These are phyloP conservation scores for Psilopsiagon aymara DNA, from an alignment of 2,113 vertebrate species.

Conservation along the genomic window DNA sequence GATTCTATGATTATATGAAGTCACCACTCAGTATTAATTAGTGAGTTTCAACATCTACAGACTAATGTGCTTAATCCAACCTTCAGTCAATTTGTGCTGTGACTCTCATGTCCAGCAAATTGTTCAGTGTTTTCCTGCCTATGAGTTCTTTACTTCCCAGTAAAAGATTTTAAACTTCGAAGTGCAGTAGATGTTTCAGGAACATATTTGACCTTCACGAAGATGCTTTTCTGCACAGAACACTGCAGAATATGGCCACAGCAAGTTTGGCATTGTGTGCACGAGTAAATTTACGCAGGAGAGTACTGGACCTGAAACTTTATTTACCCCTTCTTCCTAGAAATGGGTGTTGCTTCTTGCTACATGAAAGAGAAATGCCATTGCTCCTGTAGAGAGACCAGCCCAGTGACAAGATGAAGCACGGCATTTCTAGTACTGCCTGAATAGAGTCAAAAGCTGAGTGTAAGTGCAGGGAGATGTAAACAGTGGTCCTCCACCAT, in stretches of 20 bases:
- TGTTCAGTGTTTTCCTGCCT: not conserved
- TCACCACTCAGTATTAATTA: conserved; percentile 9
- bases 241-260: not conserved
- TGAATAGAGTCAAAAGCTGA: not conserved
- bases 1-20: not conserved
- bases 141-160: not conserved
- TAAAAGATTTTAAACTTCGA: not conserved
- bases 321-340: not conserved
- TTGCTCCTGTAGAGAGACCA: not conserved
- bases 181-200: not conserved
- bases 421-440: not conserved
- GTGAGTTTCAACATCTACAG: not conserved
- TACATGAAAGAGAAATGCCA: not conserved
- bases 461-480: not conserved
- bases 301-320: not conserved
- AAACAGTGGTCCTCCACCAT: not conserved
- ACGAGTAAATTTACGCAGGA: not conserved
- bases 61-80: not conserved
- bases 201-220: not conserved
- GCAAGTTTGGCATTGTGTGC: not conserved
- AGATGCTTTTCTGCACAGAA: not conserved
- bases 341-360: not conserved
- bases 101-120: not conserved
- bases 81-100: not conserved
- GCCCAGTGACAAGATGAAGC: not conserved